Conservation (phyloP, 2,113 vertebrate genomes). For the Ceyx cyanopectus region DNA sequence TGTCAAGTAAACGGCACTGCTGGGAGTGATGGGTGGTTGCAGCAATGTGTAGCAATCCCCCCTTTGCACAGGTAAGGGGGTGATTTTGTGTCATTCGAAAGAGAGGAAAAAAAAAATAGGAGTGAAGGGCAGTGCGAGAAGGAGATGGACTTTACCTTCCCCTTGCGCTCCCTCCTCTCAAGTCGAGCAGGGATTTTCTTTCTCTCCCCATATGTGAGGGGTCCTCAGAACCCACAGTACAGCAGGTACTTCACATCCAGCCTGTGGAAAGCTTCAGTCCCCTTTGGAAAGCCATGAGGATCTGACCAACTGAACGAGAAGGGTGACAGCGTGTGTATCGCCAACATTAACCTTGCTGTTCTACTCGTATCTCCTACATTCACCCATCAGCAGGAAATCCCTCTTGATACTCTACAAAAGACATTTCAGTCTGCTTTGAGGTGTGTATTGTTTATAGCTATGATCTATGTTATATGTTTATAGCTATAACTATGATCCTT, state of each 20-base stretch:
- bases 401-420: neutral
- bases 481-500: neutral
- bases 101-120: neutral
- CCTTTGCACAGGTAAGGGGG: neutral
- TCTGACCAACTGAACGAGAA: neutral
- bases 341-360: neutral
- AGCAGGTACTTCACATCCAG: neutral
- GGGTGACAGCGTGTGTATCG: neutral
- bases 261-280: neutral
- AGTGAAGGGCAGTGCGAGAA: neutral
- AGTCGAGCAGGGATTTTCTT: neutral
- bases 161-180: neutral
- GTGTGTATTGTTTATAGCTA: neutral
- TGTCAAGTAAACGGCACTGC: slow-evolving; percentile 44
- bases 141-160: neutral
- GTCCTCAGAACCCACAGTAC: neutral
- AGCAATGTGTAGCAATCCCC: neutral
- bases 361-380: neutral
- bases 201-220: neutral
- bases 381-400: neutral
- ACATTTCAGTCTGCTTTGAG: neutral
- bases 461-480: neutral
- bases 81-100: slow-evolving; percentile 28
- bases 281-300: neutral
- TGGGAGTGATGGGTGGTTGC: slow-evolving; percentile 10